Evolutionary conservation across 2,888 invertebrate genomes (phyloP), one percentile per base, ranked within the genome.

Genomic region (Euzetes globulus): DNA sequence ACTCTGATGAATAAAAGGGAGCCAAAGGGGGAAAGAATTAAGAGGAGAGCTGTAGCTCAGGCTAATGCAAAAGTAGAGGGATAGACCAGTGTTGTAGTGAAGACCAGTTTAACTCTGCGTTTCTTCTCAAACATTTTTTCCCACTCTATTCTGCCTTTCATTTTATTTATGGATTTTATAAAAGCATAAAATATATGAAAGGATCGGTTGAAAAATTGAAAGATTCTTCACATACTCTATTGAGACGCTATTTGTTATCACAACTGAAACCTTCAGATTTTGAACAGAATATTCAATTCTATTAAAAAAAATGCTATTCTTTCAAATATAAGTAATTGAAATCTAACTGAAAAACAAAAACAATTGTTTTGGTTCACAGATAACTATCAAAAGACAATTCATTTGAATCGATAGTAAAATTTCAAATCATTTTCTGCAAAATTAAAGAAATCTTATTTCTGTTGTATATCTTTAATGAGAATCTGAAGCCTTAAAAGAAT

Each of bases 1-100:
- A 13, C 19, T 27, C n/a, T 33, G 37, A 65, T 65, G 65, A 65
- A 37, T 65, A 29, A 33, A 65, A 65, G 65, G 65, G 65, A 65
- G n/a, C n/a, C 41, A 65, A 65, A 65, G 65, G 65, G 65, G 65
- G 65, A 37, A 65, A 37, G 15, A 33, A 65, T 7, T 60, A 17
- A 65, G 17, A 65, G n/a, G 65, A 65, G 65, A 65, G 65, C 7
- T 17, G 63, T n/a, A 63, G 58, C 15, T 11, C 25, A 29, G 33
- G 1, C 29, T 65, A 65, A 65, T 65, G 37, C n/a, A 65, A 37
- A 37, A 37, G 6, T 65, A 13, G 6, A 41, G 65, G 33, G n/a
- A 58, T 55, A 55, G 55, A 55, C 55, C 25, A n/a, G 19, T 22
- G 22, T 47, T 47, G 47, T 17, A 47, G 47, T 47, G 47, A 52